Evolutionary conservation across 64 coral and sea anemone species (phyloP).

Genomic region (Stylophora pistillata): DNA sequence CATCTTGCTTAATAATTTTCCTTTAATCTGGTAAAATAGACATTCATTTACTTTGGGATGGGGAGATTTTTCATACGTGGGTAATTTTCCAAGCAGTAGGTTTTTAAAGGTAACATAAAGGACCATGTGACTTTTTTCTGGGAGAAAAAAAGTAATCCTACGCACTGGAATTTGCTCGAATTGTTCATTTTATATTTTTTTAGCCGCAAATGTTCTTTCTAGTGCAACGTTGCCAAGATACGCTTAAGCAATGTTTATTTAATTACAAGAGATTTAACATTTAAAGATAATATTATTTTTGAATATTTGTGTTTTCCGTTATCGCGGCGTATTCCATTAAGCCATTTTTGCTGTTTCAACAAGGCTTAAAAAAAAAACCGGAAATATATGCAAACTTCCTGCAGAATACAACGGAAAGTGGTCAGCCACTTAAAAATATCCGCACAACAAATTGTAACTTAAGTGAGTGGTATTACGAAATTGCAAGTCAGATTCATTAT

Average conservation of each 20-base stretch:
- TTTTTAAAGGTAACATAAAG: no score
- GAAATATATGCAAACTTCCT: not conserved
- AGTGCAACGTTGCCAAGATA: not conserved
- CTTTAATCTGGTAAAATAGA: no score
- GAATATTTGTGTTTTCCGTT: not conserved
- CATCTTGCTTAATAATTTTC: no score
- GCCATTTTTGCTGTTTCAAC: not conserved
- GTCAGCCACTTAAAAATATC: not conserved
- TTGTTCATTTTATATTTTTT: not conserved
- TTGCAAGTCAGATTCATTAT: not conserved
- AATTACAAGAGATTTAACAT: not conserved
- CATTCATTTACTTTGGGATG: no score
- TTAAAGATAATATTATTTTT: not conserved
- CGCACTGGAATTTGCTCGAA: not conserved
- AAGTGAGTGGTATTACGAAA: not conserved
- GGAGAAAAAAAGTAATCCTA: no score
- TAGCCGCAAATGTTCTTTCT: not conserved
- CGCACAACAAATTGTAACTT: not conserved
- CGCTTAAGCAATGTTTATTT: not conserved
- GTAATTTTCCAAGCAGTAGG: no score
- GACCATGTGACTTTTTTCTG: no score
- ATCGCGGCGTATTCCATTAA: not conserved
- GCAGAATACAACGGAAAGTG: not conserved
- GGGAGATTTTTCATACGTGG: no score
- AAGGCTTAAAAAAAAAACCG: not conserved